These are phyloP conservation scores for Octomys mimax DNA, from an alignment of 2,797 vertebrate genomes.

Conservation along the genomic window DNA sequence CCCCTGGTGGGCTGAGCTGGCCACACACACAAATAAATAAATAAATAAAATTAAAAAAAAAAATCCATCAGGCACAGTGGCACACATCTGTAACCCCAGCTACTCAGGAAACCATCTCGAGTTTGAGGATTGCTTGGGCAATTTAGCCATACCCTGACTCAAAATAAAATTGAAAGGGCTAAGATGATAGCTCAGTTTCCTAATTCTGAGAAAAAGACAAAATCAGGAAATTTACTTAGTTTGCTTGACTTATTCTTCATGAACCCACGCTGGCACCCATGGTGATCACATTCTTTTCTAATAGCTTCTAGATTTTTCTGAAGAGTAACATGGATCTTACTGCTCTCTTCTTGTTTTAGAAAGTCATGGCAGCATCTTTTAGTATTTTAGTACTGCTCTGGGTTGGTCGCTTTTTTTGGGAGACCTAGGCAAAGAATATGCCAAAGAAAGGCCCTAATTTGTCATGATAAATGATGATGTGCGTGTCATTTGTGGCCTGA, in stretches of 20 bases:
- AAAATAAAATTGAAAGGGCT: neutral
- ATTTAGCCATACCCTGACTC: neutral
- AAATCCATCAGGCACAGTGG: neutral
- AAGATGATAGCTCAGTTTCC: neutral
- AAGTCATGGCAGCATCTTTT: neutral
- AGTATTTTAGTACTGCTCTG: neutral
- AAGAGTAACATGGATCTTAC: neutral
- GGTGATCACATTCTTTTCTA: constrained; percentile 21
- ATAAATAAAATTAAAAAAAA: too few relatives aligned
- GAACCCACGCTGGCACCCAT: neutral
- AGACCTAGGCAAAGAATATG: neutral
- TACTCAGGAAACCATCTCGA: neutral
- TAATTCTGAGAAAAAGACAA: neutral
- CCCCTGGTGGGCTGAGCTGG: too few relatives aligned
- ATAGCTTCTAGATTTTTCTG: neutral
- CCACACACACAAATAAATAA: too few relatives aligned
- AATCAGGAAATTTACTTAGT: constrained; percentile 23
- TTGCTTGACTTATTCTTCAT: constrained; percentile 3
- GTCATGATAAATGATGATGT: neutral
- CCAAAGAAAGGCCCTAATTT: neutral
- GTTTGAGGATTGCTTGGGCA: neutral
- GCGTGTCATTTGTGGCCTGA: neutral
- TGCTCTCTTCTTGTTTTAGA: neutral
- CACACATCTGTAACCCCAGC: neutral
- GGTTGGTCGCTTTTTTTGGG: neutral